A percentile compares a stretch with the other conserved stretches of the same genome.
phyloP scores from a whole-genome alignment of 2,797 vertebrate genomes.

The Pempheris klunzingeri region DNA sequence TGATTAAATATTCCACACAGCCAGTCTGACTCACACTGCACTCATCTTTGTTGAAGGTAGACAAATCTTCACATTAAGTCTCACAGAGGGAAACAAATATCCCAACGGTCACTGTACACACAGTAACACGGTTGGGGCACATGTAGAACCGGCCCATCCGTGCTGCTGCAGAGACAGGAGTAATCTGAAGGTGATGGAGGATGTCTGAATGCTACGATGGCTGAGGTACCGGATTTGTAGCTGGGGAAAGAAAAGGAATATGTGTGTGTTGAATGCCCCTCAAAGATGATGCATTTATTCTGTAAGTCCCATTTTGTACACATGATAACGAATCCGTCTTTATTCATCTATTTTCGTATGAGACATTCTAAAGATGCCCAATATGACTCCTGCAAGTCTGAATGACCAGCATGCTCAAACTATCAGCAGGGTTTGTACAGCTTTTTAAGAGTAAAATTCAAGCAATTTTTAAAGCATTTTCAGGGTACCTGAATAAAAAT shows the following conservation, averaged over 20 bases:
- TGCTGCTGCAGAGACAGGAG: conserved; percentile 20
- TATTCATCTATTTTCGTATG: neutral
- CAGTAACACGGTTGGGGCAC: neutral
- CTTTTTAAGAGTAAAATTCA: too few species aligned
- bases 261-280: conserved; percentile 10
- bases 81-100: conserved; percentile 20
- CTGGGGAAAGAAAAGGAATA: conserved; percentile 51
- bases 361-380: neutral
- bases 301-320: neutral
- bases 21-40: neutral
- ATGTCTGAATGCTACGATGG: conserved; percentile 65
- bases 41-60: conserved; percentile 1
- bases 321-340: neutral
- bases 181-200: conserved; percentile 10
- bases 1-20: conserved; percentile 33
- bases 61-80: conserved; percentile 1
- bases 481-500: too few species aligned
- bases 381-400: neutral
- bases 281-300: neutral
- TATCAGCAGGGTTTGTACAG: too few species aligned
- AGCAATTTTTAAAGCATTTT: too few species aligned
- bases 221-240: conserved; percentile 68
- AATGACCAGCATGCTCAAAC: conserved; percentile 1
- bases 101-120: conserved; percentile 9
- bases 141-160: conserved; percentile 16